phyloP scores from a whole-genome alignment of 2,888 invertebrate species.

The Macaria notata region DNA sequence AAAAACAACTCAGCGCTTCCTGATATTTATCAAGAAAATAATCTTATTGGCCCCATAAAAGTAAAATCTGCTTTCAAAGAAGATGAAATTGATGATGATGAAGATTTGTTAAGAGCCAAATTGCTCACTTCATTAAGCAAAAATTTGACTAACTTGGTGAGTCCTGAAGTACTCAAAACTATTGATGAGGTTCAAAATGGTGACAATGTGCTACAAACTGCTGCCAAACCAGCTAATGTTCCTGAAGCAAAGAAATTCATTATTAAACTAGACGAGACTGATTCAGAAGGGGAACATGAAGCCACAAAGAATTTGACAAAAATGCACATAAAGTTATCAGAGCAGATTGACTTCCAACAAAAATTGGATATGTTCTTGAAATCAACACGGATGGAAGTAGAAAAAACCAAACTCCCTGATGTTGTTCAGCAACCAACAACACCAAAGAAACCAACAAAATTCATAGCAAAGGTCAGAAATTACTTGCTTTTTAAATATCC shows the following conservation, averaged over 20 bases:
- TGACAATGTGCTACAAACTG: conserved; percentile 30
- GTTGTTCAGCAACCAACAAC: conserved; percentile 48
- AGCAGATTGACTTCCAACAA: conserved; percentile 70
- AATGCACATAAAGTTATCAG: conserved; percentile 74
- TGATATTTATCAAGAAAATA: conserved; percentile 19
- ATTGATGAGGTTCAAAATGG: conserved; percentile 34
- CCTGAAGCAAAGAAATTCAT: conserved; percentile 69
- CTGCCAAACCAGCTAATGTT: conserved; percentile 28
- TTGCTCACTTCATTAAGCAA: conserved; percentile 82
- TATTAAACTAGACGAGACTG: conserved; percentile 69
- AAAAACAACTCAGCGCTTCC: conserved; percentile 22
- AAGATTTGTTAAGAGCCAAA: conserved; percentile 82
- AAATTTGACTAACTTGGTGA: conserved; percentile 73
- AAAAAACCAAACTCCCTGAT: conserved; percentile 59
- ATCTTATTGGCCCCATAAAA: conserved; percentile 24
- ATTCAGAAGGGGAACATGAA: conserved; percentile 78
- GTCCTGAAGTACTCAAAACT: conserved; percentile 46
- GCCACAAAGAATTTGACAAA: conserved; percentile 76
- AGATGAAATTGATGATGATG: conserved; percentile 82
- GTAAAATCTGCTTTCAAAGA: conserved; percentile 35
- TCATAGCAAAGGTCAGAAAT: conserved; percentile 64
- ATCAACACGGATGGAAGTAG: conserved; percentile 68
- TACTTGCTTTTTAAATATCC: not conserved
- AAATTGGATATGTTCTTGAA: conserved; percentile 72
- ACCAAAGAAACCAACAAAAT: conserved; percentile 60